These are phyloP conservation scores for Dinocampus coccinellae DNA, from an alignment of 2,888 invertebrate species.

Conservation along the genomic window DNA sequence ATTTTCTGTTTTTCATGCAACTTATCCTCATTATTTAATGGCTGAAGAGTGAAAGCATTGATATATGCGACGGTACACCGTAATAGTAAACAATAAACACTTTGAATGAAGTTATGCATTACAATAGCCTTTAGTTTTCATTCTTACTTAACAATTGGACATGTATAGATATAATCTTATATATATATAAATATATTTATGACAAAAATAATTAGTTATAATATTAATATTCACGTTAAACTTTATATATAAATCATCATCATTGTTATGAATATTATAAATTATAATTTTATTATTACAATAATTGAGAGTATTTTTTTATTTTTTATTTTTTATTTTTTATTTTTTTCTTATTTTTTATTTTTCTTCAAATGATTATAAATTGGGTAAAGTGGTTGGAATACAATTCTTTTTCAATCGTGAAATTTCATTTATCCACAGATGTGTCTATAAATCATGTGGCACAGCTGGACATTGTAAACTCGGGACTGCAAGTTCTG, in stretches of 20 bases:
- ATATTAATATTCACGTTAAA: background rate
- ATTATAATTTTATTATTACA: background rate
- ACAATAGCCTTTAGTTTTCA: constrained; percentile 28
- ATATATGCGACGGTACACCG: constrained; percentile 17
- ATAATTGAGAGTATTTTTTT: background rate
- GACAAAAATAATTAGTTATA: too few species aligned
- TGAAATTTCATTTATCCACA: constrained; percentile 63
- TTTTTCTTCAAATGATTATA: too few species aligned
- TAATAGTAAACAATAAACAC: constrained; percentile 37
- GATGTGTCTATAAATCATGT: constrained; percentile 85
- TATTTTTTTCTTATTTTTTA: too few species aligned
- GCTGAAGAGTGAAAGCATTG: constrained; percentile 31
- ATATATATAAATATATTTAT: too few species aligned
- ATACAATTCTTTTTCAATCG: constrained; percentile 8
- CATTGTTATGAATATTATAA: too few species aligned
- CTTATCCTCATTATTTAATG: constrained; percentile 35
- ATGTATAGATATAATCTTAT: too few species aligned
- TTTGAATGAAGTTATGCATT: constrained; percentile 1
- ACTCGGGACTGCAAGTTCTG: constrained; percentile 83
- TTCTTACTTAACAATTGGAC: too few species aligned
- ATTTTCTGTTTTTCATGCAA: constrained; percentile 30
- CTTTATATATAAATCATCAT: too few species aligned
- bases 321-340: background rate
- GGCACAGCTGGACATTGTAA: constrained; percentile 86
- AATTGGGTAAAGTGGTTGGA: background rate